These are phyloP conservation scores for Chrysocyon brachyurus DNA, from an alignment of 2,797 vertebrate species.

Conservation along the genomic window DNA sequence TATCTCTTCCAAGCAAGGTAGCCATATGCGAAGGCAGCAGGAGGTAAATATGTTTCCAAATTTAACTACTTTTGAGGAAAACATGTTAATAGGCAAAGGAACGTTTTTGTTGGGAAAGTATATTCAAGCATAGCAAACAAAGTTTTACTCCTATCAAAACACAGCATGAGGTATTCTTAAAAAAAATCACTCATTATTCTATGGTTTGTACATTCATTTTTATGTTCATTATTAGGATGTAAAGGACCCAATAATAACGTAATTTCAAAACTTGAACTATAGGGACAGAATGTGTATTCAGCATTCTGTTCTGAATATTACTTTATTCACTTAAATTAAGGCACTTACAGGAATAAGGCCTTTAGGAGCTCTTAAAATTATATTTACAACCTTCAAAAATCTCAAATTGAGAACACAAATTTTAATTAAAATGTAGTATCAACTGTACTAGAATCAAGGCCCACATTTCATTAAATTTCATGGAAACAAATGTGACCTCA, in stretches of 20 bases:
- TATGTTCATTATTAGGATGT: background rate
- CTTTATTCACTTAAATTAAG: background rate
- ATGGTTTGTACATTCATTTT: background rate
- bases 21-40: background rate
- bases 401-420: background rate
- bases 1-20: background rate
- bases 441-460: no score
- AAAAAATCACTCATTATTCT: background rate
- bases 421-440: background rate
- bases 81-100: conserved; percentile 2
- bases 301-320: background rate
- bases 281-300: background rate
- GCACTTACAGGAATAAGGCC: background rate
- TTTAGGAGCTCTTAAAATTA: background rate
- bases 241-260: background rate
- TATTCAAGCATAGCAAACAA: background rate
- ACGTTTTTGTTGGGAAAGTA: background rate
- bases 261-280: background rate
- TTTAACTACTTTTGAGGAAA: conserved; percentile 37
- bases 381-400: background rate
- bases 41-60: conserved; percentile 15
- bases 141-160: conserved; percentile 1
- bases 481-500: background rate
- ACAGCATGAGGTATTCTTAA: background rate
- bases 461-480: background rate